Conservation (phyloP, 2,113 vertebrate species). For the Leucoraja erinaceus region DNA sequence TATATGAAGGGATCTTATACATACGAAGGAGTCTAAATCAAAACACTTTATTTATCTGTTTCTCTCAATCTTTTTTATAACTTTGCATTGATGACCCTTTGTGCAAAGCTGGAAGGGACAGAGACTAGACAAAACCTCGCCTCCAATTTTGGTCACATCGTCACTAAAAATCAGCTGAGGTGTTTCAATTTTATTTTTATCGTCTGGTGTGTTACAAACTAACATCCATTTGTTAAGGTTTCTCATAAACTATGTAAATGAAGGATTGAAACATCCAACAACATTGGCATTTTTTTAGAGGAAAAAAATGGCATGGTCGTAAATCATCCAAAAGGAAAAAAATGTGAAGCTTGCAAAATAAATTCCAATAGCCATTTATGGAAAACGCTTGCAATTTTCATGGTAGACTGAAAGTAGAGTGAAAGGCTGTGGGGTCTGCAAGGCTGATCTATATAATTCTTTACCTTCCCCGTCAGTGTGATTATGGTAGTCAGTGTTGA, state of each 20-base stretch:
- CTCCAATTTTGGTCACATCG: background rate
- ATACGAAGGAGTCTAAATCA: background rate
- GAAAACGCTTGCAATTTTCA: background rate
- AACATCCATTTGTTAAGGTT: background rate
- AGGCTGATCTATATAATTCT: background rate
- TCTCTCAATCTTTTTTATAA: background rate
- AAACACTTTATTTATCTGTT: background rate
- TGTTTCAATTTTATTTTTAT: background rate
- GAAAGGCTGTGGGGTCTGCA: background rate
- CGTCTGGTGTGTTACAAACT: background rate
- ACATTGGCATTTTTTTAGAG: background rate
- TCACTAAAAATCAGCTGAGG: background rate
- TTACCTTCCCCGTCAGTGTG: background rate
- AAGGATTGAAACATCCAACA: background rate
- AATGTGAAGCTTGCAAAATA: slow-evolving; percentile 8
- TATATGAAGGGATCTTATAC: background rate
- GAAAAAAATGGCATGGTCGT: background rate
- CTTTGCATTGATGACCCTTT: background rate
- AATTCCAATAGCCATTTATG: background rate
- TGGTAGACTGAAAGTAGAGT: background rate
- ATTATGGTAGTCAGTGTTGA: background rate
- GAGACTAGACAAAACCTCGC: background rate
- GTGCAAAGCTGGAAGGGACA: background rate
- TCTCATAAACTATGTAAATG: slow-evolving; percentile 20
- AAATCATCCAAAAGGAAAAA: background rate